These are phyloP conservation scores for Caenorhabditis sulstoni DNA, from an alignment of 2,888 invertebrate genomes.

Conservation along the genomic window DNA sequence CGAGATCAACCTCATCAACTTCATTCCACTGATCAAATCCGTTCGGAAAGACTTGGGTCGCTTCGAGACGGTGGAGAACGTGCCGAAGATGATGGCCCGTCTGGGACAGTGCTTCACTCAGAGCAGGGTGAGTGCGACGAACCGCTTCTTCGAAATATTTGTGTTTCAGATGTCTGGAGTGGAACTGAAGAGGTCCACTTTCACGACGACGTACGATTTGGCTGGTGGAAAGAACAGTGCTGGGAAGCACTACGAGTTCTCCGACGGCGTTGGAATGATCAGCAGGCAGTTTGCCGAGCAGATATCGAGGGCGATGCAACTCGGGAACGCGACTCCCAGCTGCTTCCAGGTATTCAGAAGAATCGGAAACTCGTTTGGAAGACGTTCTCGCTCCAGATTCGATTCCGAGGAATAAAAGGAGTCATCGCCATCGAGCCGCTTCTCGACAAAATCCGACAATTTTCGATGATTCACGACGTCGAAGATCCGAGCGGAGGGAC, in stretches of 20 bases:
- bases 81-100: conserved; percentile 81
- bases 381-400: conserved; percentile 45
- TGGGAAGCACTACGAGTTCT: conserved; percentile 49
- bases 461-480: not conserved
- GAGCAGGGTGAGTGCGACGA: conserved; percentile 22
- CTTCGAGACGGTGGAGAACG: conserved; percentile 49
- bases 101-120: conserved; percentile 81
- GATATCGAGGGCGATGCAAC: conserved; percentile 18
- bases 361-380: not conserved
- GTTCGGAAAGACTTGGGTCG: too few relatives aligned
- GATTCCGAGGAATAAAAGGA: conserved; percentile 79
- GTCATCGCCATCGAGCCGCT: conserved; percentile 74
- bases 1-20: too few relatives aligned
- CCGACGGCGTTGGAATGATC: conserved; percentile 75
- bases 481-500: not conserved
- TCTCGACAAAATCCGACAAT: conserved; percentile 65
- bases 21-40: too few relatives aligned
- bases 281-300: conserved; percentile 31
- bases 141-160: not conserved
- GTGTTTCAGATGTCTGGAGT: conserved; percentile 50
- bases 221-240: conserved; percentile 39
- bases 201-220: conserved; percentile 47
- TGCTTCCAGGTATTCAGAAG: conserved; percentile 34
- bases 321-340: conserved; percentile 36
- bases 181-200: conserved; percentile 16